Conservation (phyloP, 2,113 vertebrate species). For the Pomatorhinus ruficollis region DNA sequence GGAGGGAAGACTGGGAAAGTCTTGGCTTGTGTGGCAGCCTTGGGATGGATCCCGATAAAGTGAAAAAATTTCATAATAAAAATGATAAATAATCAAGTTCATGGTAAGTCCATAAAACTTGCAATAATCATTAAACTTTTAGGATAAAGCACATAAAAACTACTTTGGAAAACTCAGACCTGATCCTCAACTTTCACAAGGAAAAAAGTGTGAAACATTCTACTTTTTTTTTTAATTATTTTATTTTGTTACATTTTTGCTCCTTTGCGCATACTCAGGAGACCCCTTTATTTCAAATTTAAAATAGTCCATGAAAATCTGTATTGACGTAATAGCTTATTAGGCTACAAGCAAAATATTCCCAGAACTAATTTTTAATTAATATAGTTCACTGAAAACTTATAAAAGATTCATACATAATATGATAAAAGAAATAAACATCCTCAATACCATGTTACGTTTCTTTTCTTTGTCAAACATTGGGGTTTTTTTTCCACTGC, state of each 20-base stretch:
- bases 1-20: background rate
- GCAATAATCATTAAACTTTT: background rate
- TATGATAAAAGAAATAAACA: constrained; percentile 75
- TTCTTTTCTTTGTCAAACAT: constrained; percentile 55
- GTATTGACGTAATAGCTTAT: constrained; percentile 71
- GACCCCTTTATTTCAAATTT: constrained; percentile 63
- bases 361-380: constrained; percentile 76
- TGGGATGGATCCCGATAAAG: background rate
- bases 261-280: constrained; percentile 26
- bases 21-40: background rate
- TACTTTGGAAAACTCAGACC: background rate
- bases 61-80: background rate
- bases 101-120: background rate
- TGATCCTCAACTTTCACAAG: background rate
- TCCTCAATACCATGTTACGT: constrained; percentile 66
- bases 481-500: background rate
- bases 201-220: background rate
- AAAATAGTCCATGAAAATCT: constrained; percentile 63
- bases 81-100: background rate
- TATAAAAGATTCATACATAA: constrained; percentile 72
- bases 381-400: constrained; percentile 71
- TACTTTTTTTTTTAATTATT: background rate
- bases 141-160: background rate
- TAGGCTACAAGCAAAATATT: constrained; percentile 73
- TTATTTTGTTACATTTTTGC: background rate